Base-by-base conservation (phyloP, 1,140 invertebrate genomes). In the Andrena cerasifolii region DNA sequence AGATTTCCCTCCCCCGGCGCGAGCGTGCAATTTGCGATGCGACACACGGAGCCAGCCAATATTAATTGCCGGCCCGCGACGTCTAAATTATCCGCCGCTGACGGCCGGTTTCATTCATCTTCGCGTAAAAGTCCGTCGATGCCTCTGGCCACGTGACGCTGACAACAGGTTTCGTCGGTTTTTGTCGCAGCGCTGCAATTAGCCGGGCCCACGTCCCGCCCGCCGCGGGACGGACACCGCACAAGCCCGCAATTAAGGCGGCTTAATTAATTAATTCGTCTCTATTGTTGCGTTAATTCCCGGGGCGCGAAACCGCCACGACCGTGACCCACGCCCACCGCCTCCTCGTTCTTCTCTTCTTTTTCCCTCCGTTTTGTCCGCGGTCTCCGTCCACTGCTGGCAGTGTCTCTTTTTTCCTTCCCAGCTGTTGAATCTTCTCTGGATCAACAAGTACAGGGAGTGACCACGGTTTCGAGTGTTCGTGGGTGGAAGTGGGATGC, bases 241-340 rank as follows among this genome's bases (percentile, higher is more conserved):
- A 31, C 78, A 51, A 78, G 66, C 74, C 53, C 82, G 81, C 82
- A 89, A 90, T 89, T 88, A 89, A 87, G 80, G 80, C 86, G 82
- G 81, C 81, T 89, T 88, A 89, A 90, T 90, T 89, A 90, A 89
- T 90, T 88, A 90, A 89, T 87, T 86, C 85, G 78, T 81, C 83
- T 85, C 82, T 78, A 81, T 89, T 88, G 80, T 51, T 63, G 79
- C 72, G 76, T 84, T 86, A 82, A 86, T 80, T 79, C 73, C 54
- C 58, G 26, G 66, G 61, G 75, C 82, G 80, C 72, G 59, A 71
- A 83, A 70, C 82, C 21, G 47, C 43, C 12, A 33, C 51, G 83
- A 78, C 84, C 87, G 49, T 89, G 87, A 88, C 86, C 87, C 67
- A 68, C 79, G 82, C 82, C 83, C 81, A 85, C 79, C 24, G 40